These are phyloP conservation scores for Chymomyza costata DNA, from an alignment of 1,140 invertebrate species.

Conservation along the genomic window DNA sequence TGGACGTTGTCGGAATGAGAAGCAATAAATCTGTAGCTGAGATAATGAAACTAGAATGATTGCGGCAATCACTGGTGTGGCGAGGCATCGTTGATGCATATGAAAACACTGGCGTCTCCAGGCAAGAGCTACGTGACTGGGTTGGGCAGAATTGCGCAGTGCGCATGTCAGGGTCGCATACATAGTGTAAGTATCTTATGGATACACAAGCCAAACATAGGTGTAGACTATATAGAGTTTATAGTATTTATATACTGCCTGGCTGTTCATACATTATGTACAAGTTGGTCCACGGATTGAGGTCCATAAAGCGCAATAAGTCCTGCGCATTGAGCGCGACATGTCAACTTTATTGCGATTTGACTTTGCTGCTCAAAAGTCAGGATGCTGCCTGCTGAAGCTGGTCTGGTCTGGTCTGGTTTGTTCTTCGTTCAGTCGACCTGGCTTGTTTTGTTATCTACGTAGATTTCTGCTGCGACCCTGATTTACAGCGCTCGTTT, in stretches of 20 bases:
- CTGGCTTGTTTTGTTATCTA: neutral
- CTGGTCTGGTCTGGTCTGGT: neutral
- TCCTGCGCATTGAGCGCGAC: conserved; percentile 54
- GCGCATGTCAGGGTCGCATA: conserved; percentile 28
- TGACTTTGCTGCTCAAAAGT: conserved; percentile 51
- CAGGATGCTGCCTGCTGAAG: neutral
- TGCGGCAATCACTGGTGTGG: conserved; percentile 75
- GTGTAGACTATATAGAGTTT: conserved; percentile 5
- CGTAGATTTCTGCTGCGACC: conserved; percentile 9
- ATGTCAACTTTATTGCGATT: conserved; percentile 75
- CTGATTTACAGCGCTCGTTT: conserved; percentile 67
- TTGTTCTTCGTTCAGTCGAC: conserved; percentile 1
- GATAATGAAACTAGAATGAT: conserved; percentile 75
- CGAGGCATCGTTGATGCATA: conserved; percentile 18
- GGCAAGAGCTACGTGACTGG: neutral
- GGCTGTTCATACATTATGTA: conserved; percentile 41
- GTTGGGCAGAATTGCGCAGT: conserved; percentile 14
- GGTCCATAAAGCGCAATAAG: conserved; percentile 8
- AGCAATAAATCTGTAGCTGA: conserved; percentile 61
- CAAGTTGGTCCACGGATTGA: conserved; percentile 11
- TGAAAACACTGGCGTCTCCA: neutral
- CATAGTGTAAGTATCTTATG: conserved; percentile 9
- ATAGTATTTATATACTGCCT: conserved; percentile 7
- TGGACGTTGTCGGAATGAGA: neutral
- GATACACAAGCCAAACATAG: conserved; percentile 7